These are phyloP conservation scores for Magallana gigas DNA, from an alignment of 1,140 invertebrate genomes.

Conservation along the genomic window DNA sequence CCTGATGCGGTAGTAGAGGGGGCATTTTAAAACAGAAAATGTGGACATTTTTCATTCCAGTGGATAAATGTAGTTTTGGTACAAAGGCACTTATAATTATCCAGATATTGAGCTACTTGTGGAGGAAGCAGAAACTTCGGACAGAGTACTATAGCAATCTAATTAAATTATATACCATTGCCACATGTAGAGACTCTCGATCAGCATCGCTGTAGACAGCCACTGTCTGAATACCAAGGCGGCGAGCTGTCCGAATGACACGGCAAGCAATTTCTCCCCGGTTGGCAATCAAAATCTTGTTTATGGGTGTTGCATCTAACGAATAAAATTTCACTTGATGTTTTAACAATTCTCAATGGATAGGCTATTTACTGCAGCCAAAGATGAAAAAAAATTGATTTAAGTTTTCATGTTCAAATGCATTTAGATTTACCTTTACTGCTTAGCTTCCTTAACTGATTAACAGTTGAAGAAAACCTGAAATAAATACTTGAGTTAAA, in stretches of 20 bases:
- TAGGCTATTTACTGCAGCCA: no score
- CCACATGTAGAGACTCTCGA: constrained; percentile 82
- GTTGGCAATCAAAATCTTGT: constrained; percentile 90
- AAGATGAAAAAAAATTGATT: not conserved
- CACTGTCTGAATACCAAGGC: constrained; percentile 94
- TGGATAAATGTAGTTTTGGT: no score
- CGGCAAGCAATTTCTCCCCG: constrained; percentile 98
- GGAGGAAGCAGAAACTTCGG: no score
- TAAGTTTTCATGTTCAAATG: not conserved
- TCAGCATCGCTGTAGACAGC: constrained; percentile 98
- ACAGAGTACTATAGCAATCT: no score
- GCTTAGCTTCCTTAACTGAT: constrained; percentile 11
- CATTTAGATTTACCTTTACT: constrained; percentile 9
- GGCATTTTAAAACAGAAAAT: no score
- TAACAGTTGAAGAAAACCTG: constrained; percentile 2
- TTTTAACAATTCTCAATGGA: no score
- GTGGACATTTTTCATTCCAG: no score
- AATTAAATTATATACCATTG: constrained; percentile 73
- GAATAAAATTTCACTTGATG: not conserved
- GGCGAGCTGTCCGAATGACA: constrained; percentile 90
- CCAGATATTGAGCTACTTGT: no score
- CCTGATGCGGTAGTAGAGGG: no score
- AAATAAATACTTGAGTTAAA: not conserved
- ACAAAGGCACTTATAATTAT: no score
- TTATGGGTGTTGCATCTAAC: constrained; percentile 62